Percentiles rank a stretch among this genome's conserved stretches.
These are phyloP conservation scores for Drosophila suboccidentalis DNA, from an alignment of 2,888 invertebrate species.

Conservation along the genomic window DNA sequence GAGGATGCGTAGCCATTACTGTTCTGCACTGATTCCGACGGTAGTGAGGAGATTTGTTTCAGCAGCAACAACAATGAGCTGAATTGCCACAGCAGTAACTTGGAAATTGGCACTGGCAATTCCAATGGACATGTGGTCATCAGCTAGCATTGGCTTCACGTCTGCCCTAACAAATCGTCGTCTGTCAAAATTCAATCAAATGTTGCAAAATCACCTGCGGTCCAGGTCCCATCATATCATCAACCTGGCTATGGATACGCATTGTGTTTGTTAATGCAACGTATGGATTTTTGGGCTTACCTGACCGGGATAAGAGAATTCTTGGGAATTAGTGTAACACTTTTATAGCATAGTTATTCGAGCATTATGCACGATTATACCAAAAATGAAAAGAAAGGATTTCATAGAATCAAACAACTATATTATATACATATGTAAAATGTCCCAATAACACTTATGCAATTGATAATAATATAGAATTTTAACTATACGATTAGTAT, in stretches of 20 bases:
- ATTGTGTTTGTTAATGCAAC: constrained; percentile 3
- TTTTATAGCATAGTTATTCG: constrained; percentile 41
- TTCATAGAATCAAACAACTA: constrained; percentile 26
- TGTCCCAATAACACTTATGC: constrained; percentile 5
- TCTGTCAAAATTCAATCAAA: constrained; percentile 27
- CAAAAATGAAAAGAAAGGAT: constrained; percentile 49
- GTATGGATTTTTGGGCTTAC: constrained; percentile 5
- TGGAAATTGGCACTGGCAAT: constrained; percentile 30
- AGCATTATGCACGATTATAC: constrained; percentile 39
- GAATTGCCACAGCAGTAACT: constrained; percentile 68
- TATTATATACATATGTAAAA: constrained; percentile 3
- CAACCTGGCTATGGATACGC: neutral
- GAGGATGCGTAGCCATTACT: constrained; percentile 86
- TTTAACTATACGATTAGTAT: constrained; percentile 25
- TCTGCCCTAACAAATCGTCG: constrained; percentile 29
- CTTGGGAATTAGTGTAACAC: constrained; percentile 67
- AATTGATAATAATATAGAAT: constrained; percentile 36
- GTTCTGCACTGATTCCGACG: constrained; percentile 84
- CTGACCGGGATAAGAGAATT: constrained; percentile 44
- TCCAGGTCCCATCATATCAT: constrained; percentile 34
- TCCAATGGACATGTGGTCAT: constrained; percentile 56
- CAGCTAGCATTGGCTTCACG: constrained; percentile 69
- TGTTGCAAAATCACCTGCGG: constrained; percentile 30
- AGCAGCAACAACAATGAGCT: constrained; percentile 67
- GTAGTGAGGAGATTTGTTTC: constrained; percentile 81